Conservation (phyloP, 2,888 invertebrate genomes). For the Dynastes maya region DNA sequence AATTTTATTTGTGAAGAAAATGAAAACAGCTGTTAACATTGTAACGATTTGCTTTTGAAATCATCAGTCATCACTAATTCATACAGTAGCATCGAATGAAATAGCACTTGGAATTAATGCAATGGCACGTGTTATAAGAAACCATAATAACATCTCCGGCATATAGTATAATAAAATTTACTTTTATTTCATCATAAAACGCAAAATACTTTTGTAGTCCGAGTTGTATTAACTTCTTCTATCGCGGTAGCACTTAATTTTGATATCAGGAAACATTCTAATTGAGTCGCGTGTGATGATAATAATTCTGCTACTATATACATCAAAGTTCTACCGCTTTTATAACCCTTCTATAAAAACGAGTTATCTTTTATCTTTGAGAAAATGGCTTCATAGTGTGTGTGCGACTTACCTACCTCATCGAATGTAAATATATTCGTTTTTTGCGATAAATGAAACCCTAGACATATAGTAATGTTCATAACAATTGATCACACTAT, state of each 20-base stretch:
- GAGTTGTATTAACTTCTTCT: constrained; percentile 28
- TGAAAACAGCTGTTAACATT: not conserved
- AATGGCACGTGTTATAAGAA: not conserved
- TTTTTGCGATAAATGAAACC: not conserved
- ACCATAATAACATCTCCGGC: not conserved
- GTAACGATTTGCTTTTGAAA: not conserved
- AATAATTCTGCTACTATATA: constrained; percentile 1
- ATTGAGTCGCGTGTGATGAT: constrained; percentile 37
- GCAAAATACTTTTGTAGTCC: constrained; percentile 5
- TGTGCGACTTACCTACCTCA: not conserved
- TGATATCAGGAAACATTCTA: constrained; percentile 27
- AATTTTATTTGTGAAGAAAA: not conserved
- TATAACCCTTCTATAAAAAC: constrained; percentile 21
- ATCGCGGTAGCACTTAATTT: constrained; percentile 23
- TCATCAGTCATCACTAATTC: not conserved
- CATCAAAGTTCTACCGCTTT: constrained; percentile 32
- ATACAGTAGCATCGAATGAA: not conserved
- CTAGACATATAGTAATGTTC: not conserved
- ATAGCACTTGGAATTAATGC: not conserved
- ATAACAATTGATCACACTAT: too few relatives aligned
- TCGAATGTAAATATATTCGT: constrained; percentile 2
- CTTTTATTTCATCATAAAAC: constrained; percentile 22
- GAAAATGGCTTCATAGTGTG: constrained; percentile 23
- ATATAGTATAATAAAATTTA: not conserved
- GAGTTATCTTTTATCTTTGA: constrained; percentile 10